Evolutionary conservation across 2,797 vertebrate genomes (phyloP).

Genomic region (Fundulus diaphanus): DNA sequence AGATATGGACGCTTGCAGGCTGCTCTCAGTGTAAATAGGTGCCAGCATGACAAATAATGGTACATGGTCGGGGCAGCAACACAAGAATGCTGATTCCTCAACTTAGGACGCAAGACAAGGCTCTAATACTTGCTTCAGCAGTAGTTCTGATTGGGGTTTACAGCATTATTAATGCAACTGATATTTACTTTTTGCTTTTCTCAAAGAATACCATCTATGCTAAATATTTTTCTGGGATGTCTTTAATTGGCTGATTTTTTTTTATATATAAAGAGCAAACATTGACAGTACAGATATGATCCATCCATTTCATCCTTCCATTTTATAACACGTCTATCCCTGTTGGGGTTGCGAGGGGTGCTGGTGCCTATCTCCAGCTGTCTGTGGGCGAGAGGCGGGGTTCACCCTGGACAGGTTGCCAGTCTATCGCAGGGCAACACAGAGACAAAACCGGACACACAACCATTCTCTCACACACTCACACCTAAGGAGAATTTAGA

Average conservation of each 20-base stretch:
- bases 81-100: slow-evolving; percentile 35
- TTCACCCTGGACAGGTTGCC: no score
- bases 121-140: slow-evolving; percentile 13
- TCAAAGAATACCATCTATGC: not conserved
- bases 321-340: no score
- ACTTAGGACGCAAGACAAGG: slow-evolving; percentile 17
- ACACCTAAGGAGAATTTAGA: no score
- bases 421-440: no score
- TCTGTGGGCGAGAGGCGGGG: no score
- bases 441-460: no score
- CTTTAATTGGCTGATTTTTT: not conserved
- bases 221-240: not conserved
- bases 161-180: not conserved
- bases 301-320: no score
- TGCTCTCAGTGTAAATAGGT: slow-evolving; percentile 48
- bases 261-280: not conserved
- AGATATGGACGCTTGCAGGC: slow-evolving; percentile 50
- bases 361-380: no score
- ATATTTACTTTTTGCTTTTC: not conserved
- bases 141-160: slow-evolving; percentile 21
- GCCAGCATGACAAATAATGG: slow-evolving; percentile 59
- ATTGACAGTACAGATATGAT: not conserved
- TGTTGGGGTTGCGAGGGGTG: no score
- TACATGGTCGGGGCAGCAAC: slow-evolving; percentile 26
- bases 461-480: no score